Conservation (phyloP, 2,113 vertebrate genomes). For the Himantopus leucocephalus region DNA sequence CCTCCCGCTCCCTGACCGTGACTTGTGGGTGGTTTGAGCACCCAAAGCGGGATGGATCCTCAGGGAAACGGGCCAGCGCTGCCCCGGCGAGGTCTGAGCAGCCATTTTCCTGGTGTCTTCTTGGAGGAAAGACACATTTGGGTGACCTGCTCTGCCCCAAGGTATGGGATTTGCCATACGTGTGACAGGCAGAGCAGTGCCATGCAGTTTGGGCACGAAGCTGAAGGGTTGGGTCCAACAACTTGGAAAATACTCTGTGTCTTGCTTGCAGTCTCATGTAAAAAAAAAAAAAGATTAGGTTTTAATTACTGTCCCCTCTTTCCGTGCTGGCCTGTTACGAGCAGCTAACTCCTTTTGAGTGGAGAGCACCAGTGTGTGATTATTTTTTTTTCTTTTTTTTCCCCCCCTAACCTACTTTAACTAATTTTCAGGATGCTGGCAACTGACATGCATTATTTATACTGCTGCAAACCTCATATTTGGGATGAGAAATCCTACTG, state of each 20-base stretch:
- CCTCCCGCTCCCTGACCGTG: background rate
- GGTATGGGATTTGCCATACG: background rate
- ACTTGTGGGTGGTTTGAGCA: background rate
- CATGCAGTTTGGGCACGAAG: background rate
- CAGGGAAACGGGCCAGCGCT: background rate
- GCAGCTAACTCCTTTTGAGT: background rate
- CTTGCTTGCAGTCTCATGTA: background rate
- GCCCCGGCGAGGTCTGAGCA: background rate
- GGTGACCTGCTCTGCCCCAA: background rate
- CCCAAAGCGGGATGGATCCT: background rate
- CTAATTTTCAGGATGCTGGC: constrained; percentile 54
- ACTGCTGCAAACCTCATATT: constrained; percentile 21
- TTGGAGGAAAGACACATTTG: background rate
- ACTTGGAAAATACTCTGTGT: background rate
- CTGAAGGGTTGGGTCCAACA: background rate
- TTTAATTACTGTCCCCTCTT: background rate
- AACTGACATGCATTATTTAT: constrained; percentile 62
- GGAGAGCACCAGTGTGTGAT: background rate
- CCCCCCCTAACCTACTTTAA: background rate
- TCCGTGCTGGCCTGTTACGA: background rate
- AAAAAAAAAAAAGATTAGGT: background rate
- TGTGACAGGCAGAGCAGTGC: background rate
- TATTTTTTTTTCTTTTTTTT: no score
- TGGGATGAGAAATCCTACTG: constrained; percentile 42
- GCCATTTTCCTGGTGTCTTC: background rate